A percentile compares a stretch with the other conserved stretches of the same genome.
Evolutionary conservation across 2,797 vertebrate species (phyloP).

Genomic region (Myioborus miniatus): DNA sequence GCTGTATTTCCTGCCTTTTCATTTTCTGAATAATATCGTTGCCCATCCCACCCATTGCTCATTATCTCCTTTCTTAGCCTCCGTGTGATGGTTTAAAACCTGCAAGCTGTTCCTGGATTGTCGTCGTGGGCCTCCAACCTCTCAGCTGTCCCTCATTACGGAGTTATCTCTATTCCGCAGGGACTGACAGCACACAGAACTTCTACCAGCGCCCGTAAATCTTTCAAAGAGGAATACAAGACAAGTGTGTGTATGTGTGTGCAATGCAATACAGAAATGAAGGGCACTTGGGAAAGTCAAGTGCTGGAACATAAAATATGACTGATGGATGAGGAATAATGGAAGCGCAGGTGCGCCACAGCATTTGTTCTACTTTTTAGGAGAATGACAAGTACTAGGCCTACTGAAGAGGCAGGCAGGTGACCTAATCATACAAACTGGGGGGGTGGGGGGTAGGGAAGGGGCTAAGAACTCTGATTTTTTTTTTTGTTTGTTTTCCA

Average conservation of each 20-base stretch:
- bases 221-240: slow-evolving; percentile 23
- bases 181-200: neutral
- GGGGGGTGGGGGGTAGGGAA: accelerated
- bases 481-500: neutral
- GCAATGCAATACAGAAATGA: slow-evolving; percentile 45
- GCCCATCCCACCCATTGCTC: neutral
- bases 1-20: slow-evolving; percentile 15
- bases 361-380: slow-evolving; percentile 41
- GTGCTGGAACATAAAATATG: slow-evolving; percentile 68
- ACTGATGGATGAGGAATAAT: slow-evolving; percentile 68
- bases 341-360: neutral
- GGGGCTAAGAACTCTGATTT: neutral
- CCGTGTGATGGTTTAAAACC: neutral
- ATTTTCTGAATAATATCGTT: slow-evolving; percentile 10
- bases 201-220: slow-evolving; percentile 15
- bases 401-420: neutral
- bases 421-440: neutral
- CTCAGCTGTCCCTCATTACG: slow-evolving; percentile 40
- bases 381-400: slow-evolving; percentile 14
- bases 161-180: slow-evolving; percentile 38
- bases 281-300: slow-evolving; percentile 67
- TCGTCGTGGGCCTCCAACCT: neutral
- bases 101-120: slow-evolving; percentile 24
- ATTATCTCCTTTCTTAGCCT: slow-evolving; percentile 23
- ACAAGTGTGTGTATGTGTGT: slow-evolving; percentile 24